Conservation (phyloP, 1,140 invertebrate genomes). For the Leptopilina boulardi region DNA sequence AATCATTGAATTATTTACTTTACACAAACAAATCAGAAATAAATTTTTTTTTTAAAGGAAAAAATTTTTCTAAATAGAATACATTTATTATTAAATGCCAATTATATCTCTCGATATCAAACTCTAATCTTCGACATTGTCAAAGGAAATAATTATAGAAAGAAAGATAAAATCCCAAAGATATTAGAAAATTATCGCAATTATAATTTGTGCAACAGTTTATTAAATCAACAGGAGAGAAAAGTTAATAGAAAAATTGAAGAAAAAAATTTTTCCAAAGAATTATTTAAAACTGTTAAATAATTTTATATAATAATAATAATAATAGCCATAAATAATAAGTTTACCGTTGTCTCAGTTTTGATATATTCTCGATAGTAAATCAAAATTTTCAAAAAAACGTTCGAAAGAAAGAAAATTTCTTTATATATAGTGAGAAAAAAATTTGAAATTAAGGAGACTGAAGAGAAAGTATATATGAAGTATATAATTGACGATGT, state of each 20-base stretch:
- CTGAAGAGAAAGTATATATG: not conserved
- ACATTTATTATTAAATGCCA: not conserved
- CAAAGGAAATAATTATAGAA: not conserved
- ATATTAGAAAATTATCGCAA: not conserved
- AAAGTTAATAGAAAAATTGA: not conserved
- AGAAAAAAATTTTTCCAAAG: not conserved
- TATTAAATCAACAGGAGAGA: not conserved
- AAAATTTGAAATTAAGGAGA: not conserved
- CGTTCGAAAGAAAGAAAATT: not conserved
- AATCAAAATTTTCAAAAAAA: not conserved
- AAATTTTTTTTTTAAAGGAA: too few species aligned
- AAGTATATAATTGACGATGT: not conserved
- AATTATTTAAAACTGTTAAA: not conserved
- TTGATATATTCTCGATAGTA: not conserved
- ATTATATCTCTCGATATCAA: not conserved
- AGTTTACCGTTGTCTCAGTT: not conserved
- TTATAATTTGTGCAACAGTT: not conserved
- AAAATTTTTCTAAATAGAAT: too few species aligned
- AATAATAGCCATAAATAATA: conserved; percentile 4
- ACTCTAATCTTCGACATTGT: not conserved
- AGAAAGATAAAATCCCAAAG: not conserved
- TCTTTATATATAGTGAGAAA: not conserved
- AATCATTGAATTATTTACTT: too few species aligned
- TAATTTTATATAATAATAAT: not conserved
- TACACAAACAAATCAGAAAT: too few species aligned